phyloP scores from a whole-genome alignment of 1,140 invertebrate species.

The Ericerus pela region DNA sequence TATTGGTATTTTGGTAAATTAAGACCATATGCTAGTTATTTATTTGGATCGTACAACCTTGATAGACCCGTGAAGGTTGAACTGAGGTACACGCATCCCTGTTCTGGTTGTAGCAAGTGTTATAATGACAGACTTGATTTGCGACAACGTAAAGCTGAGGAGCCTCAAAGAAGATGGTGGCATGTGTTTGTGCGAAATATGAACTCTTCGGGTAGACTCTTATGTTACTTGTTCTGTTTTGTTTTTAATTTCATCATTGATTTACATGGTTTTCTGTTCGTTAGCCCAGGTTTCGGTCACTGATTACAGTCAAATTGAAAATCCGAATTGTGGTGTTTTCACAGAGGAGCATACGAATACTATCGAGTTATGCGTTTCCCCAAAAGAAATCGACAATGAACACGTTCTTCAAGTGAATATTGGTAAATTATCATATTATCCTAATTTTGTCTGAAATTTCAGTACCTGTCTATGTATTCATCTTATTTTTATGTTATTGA shows the following conservation, averaged over 20 bases:
- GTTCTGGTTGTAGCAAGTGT: slow-evolving; percentile 69
- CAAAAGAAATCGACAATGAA: not conserved
- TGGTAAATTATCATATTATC: not conserved
- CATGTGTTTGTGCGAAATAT: not conserved
- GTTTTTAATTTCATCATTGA: not conserved
- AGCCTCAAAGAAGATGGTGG: not conserved
- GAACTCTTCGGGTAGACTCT: too few relatives aligned
- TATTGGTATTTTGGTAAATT: slow-evolving; percentile 77
- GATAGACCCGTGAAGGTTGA: slow-evolving; percentile 49
- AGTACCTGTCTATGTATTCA: not conserved
- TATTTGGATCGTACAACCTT: slow-evolving; percentile 34
- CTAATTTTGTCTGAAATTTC: not conserved
- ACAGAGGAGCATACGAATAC: not conserved
- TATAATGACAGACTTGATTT: slow-evolving; percentile 20
- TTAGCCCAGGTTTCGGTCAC: not conserved
- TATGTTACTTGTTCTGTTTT: too few relatives aligned
- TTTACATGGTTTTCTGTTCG: not conserved
- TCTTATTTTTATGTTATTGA: not conserved
- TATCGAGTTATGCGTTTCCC: not conserved
- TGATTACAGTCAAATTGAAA: not conserved
- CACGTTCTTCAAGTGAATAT: not conserved
- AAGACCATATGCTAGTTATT: slow-evolving; percentile 51
- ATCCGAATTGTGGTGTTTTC: not conserved
- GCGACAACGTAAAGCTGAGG: not conserved
- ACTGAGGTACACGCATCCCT: slow-evolving; percentile 60